Percentiles rank a stretch among this genome's conserved stretches.
Conservation (phyloP, 2,888 invertebrate genomes). For the Sinelater perroti region DNA sequence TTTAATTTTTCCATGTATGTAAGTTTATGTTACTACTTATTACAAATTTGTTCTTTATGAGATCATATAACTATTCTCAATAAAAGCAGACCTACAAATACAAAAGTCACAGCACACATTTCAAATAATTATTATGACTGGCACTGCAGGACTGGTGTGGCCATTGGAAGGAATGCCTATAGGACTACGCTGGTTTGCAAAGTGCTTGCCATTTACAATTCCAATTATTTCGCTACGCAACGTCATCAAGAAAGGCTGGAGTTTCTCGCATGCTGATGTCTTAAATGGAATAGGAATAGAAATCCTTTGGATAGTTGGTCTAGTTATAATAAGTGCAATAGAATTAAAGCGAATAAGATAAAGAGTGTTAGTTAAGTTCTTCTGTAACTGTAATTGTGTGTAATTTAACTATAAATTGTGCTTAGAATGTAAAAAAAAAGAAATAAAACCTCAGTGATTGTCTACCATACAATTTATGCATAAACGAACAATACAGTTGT, state of each 20-base stretch:
- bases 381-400: not conserved
- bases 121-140: too few relatives aligned
- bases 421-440: too few relatives aligned
- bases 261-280: constrained; percentile 73
- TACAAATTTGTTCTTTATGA: not conserved
- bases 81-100: too few relatives aligned
- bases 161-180: constrained; percentile 74
- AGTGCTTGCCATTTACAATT: constrained; percentile 75
- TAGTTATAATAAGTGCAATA: constrained; percentile 50
- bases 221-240: constrained; percentile 80
- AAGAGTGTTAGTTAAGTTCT: constrained; percentile 20
- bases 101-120: not conserved
- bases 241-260: constrained; percentile 79
- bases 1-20: too few relatives aligned
- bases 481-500: too few relatives aligned
- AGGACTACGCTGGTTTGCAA: constrained; percentile 51
- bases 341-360: constrained; percentile 53
- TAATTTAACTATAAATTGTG: too few relatives aligned
- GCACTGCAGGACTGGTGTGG: constrained; percentile 70
- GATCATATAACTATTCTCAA: too few relatives aligned
- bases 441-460: too few relatives aligned
- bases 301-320: constrained; percentile 65
- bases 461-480: too few relatives aligned
- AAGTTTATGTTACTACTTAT: too few relatives aligned
- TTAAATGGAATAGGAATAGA: constrained; percentile 77